Conservation (phyloP, 1,140 invertebrate species). For the Apis dorsata region DNA sequence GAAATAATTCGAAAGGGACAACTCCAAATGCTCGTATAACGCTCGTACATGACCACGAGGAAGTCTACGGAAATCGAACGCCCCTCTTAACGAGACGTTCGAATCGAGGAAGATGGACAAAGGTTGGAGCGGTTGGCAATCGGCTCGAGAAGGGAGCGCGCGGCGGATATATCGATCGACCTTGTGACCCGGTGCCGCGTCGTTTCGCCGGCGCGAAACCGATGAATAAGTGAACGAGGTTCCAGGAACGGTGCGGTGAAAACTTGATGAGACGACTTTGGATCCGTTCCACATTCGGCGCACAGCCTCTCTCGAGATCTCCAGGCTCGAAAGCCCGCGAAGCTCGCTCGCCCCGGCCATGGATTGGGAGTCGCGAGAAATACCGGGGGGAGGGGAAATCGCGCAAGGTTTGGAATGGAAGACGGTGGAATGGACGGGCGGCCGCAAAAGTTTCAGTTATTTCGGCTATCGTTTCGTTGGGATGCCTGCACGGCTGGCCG, state of each 20-base stretch:
- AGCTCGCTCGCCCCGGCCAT: no score
- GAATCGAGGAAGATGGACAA: neutral
- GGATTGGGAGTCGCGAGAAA: neutral
- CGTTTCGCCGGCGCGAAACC: neutral
- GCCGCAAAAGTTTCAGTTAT: slow-evolving; percentile 65
- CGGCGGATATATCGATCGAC: slow-evolving; percentile 13
- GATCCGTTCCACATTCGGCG: slow-evolving; percentile 35
- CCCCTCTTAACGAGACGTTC: no score
- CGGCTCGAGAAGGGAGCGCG: neutral
- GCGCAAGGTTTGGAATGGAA: slow-evolving; percentile 3
- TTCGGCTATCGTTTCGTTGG: slow-evolving; percentile 53
- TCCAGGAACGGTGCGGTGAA: slow-evolving; percentile 27
- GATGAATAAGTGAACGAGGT: slow-evolving; percentile 44
- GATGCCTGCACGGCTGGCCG: slow-evolving; percentile 1
- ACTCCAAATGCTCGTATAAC: no score
- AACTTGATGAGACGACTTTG: slow-evolving; percentile 47
- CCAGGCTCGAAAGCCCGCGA: no score
- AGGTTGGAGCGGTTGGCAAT: no score
- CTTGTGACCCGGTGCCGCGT: neutral
- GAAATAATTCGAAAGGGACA: no score
- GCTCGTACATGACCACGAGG: no score
- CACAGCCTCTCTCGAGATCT: no score
- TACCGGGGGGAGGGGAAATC: neutral
- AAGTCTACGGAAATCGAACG: no score
- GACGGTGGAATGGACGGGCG: neutral